Conservation (phyloP, 1,140 invertebrate species). For the Apis cerana region DNA sequence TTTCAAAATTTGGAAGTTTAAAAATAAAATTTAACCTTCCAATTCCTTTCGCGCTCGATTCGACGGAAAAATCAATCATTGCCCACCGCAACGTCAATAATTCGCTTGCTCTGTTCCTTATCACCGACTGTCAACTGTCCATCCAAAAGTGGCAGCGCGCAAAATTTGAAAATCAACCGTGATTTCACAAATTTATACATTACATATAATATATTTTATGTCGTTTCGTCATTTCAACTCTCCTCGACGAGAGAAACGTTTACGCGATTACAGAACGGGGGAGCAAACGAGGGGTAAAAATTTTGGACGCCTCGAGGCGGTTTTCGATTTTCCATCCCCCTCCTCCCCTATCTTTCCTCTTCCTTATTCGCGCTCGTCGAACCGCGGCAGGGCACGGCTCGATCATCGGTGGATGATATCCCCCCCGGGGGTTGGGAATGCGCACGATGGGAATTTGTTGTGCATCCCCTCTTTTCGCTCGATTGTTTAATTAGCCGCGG, state of each 20-base stretch:
- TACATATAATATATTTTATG: too few relatives aligned
- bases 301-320: background rate
- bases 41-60: too few relatives aligned
- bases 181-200: too few relatives aligned
- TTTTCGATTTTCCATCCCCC: conserved; percentile 3
- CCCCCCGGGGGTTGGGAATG: background rate
- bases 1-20: too few relatives aligned
- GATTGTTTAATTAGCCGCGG: conserved; percentile 39
- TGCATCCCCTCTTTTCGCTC: conserved; percentile 16
- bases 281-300: background rate
- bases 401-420: conserved; percentile 24
- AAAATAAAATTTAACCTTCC: too few relatives aligned
- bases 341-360: conserved; percentile 18
- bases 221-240: too few relatives aligned
- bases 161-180: too few relatives aligned
- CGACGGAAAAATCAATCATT: too few relatives aligned
- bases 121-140: too few relatives aligned
- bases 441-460: conserved; percentile 32
- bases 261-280: background rate
- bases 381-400: background rate
- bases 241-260: background rate
- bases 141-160: too few relatives aligned
- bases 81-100: too few relatives aligned
- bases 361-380: conserved; percentile 25
- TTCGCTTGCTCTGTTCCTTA: too few relatives aligned